Base-by-base conservation (phyloP, 2,888 invertebrate genomes). In the Cecidostiba fungosa region DNA sequence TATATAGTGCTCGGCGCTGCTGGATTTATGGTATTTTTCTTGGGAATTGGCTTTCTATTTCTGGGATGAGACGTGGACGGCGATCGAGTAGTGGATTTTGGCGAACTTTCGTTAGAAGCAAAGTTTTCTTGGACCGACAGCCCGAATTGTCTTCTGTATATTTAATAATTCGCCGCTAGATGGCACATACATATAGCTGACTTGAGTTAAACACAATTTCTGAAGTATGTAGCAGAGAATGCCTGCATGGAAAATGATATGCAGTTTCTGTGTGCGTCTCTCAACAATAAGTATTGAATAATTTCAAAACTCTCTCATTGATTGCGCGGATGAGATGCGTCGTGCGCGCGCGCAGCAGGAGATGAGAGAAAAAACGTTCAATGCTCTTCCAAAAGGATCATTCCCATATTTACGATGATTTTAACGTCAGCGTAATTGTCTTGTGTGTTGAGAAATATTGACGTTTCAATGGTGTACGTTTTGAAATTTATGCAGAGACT, bases 391-490 rank as follows among this genome's bases (percentile, higher is more conserved):
- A 29, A 62, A 69, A 69, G 69, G 69, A 69, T 82, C 47, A 26
- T 16, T 50, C 43, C 59, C 16, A 6, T 39, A 82, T 82, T 82
- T 82, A 82, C 43, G 77, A 73, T 8, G 77, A 77, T n/a, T 74
- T 79, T 84, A 73, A 79, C 39, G 84, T 69, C 78, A 39, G 3
- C 43, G n/a, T 79, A 84, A 84, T 84, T 62, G 77, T 78, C 26
- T 26, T 39, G 39, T 39, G 39, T 43, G 74, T 47, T 66, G 66
- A 32, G 32, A 74, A 84, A 79, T 29, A 69, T 62, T 26, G 73
- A 74, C 78, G 66, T 79, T 76, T 85, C 76, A 80, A 76, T 80
- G 74, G 79, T 69, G 23, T 66, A 66, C 36, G 76, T 47, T 66
- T 66, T 43, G 76, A 80, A 70, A 85, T 77, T 85, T 85, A 80